Conservation (phyloP, 2,888 invertebrate species). For the Theretra japonica region DNA sequence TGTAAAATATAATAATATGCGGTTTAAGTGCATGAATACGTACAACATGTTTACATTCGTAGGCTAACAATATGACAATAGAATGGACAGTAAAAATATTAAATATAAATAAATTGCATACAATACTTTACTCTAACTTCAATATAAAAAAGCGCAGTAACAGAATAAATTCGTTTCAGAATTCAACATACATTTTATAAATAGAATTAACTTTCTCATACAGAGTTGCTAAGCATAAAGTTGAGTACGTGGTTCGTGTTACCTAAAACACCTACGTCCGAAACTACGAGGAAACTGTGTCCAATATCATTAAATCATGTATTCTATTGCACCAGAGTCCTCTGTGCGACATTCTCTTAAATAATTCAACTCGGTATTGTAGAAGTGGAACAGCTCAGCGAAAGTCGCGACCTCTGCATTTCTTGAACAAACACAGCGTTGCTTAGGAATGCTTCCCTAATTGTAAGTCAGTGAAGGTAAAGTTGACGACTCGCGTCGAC, state of each 20-base stretch:
- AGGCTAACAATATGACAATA: no score
- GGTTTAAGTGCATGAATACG: no score
- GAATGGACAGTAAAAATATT: no score
- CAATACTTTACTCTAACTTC: no score
- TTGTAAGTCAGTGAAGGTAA: conserved; percentile 14
- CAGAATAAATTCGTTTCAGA: no score
- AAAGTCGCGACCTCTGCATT: conserved; percentile 14
- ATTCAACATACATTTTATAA: not conserved
- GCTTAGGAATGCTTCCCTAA: conserved; percentile 14
- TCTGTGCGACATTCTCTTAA: not conserved
- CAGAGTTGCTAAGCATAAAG: not conserved
- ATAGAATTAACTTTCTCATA: not conserved
- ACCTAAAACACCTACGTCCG: not conserved
- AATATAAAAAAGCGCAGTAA: no score
- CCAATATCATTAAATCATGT: not conserved
- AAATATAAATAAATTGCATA: no score
- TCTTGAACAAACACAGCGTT: conserved; percentile 7
- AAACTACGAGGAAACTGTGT: not conserved
- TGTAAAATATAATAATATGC: no score
- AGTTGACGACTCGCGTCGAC: not conserved
- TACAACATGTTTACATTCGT: no score
- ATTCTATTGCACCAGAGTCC: not conserved
- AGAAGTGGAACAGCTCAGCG: not conserved
- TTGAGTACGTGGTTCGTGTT: not conserved
- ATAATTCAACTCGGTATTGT: not conserved